phyloP scores from a whole-genome alignment of 1,140 invertebrate genomes.

The Drosophila malerkotliana region DNA sequence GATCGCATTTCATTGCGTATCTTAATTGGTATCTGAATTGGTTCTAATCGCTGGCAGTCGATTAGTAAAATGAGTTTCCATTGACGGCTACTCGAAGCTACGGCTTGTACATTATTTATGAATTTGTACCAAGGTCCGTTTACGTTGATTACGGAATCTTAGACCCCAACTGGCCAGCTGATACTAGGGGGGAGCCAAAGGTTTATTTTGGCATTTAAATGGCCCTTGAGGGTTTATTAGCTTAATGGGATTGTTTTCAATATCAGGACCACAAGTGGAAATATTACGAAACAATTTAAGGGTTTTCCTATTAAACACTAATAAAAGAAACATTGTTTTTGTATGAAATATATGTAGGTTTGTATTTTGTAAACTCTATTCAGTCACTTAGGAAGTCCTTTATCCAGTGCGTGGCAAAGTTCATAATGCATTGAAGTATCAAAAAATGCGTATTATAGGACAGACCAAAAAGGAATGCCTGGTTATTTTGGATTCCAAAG shows the following conservation, averaged over 20 bases:
- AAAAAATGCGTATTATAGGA: conserved; percentile 17
- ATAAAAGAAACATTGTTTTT: background rate
- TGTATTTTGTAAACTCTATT: background rate
- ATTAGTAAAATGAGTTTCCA: conserved; percentile 44
- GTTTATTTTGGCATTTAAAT: conserved; percentile 14
- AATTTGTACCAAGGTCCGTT: conserved; percentile 37
- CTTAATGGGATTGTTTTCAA: conserved; percentile 16
- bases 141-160: background rate
- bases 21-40: conserved; percentile 30
- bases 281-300: background rate
- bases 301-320: background rate
- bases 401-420: background rate
- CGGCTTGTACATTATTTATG: conserved; percentile 31
- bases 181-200: conserved; percentile 1
- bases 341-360: background rate
- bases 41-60: conserved; percentile 24
- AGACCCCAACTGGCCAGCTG: conserved; percentile 11
- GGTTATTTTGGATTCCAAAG: conserved; percentile 1
- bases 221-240: conserved; percentile 21
- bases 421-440: conserved; percentile 24
- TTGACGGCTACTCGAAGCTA: conserved; percentile 16
- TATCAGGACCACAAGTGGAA: conserved; percentile 19
- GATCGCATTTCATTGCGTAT: conserved; percentile 15
- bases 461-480: conserved; percentile 1
- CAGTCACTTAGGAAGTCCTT: background rate